Base-by-base conservation (phyloP, 2,797 vertebrate genomes). In the Argya squamiceps region DNA sequence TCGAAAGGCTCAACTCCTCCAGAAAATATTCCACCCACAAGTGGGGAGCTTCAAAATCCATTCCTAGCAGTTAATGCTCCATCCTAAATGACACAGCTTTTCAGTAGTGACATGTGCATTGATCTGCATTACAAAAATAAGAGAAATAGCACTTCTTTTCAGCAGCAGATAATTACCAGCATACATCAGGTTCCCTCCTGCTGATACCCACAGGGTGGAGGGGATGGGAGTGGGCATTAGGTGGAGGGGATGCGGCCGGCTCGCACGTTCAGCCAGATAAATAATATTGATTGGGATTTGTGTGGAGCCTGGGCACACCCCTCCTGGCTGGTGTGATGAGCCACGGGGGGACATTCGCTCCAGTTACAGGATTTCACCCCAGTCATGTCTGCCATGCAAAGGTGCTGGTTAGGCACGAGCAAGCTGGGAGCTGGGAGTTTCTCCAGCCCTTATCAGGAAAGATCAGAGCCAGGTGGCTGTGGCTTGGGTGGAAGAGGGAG, bases 41-140 rank as follows among this genome's bases (percentile, higher is more conserved):
- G 73, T 88, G 69, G 81, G 64, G 93, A 96, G 89, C 52, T 87
- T 95, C 96, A 93, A 60, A 96, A 95, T 96, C 93, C 92, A 93
- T 95, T 95, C 94, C 96, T 95, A 95, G 92, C 88, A 84, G 96
- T 96, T 96, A 94, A 78, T 93, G 85, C 94, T 92, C 93, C 76
- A 86, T 95, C 76, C 88, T 96, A 96, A 96, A 95, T 96, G 95
- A 96, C 95, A 69, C 65, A 94, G 77, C 93, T 85, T 86, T 88
- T 93, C 94, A 96, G 79, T 37, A 93, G 60, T 80, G 93, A 75
- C 93, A 81, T 93, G 80, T 88, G 52, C 89, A 91, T 94, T 81
- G 87, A 91, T 86, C 68, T 95, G 65, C 71, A 91, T 84, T 97
- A 88, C 93, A 97, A 97, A 97, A 93, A 96, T 96, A 96, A 94